Evolutionary conservation across 92 coral and sea anemone species (phyloP).

Genomic region (Palythoa grandis): DNA sequence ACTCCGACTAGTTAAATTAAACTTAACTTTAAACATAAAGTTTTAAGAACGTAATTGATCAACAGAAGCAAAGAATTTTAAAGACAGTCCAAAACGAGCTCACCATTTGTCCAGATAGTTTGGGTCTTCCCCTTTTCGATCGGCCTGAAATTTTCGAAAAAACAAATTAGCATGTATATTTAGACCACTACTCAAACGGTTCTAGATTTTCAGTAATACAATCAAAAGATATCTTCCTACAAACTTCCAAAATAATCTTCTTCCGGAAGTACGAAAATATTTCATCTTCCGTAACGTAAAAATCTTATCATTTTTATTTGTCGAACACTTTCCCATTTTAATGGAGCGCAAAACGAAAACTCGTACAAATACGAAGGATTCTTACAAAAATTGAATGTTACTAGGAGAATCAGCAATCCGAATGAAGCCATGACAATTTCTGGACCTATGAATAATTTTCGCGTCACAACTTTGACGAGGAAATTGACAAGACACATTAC

Average conservation of each 20-base stretch:
- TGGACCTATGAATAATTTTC: slow-evolving; percentile 25
- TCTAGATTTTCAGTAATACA: not conserved
- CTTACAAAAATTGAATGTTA: slow-evolving; percentile 47
- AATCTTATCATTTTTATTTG: not conserved
- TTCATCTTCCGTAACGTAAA: slow-evolving; percentile 2
- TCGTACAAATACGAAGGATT: slow-evolving; percentile 11
- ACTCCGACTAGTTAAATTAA: too few species aligned
- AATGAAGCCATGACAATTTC: slow-evolving; percentile 47
- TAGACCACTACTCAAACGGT: not conserved
- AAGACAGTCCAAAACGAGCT: not conserved
- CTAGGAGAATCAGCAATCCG: slow-evolving; percentile 45
- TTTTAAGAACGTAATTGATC: not conserved
- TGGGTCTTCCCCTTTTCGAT: slow-evolving; percentile 44
- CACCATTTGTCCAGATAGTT: slow-evolving; percentile 33
- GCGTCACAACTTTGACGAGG: slow-evolving; percentile 19
- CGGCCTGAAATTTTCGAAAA: slow-evolving; percentile 14
- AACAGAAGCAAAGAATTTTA: not conserved
- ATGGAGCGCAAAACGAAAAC: slow-evolving; percentile 9
- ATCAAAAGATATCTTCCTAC: not conserved
- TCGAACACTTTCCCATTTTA: not conserved
- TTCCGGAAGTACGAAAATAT: slow-evolving; percentile 34
- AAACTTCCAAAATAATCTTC: slow-evolving; percentile 12
- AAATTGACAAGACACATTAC: slow-evolving; percentile 25
- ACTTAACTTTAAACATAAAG: not conserved
- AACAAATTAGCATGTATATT: not conserved